Conservation (phyloP, 2,888 invertebrate species). For the Sepioteuthis lessoniana region DNA sequence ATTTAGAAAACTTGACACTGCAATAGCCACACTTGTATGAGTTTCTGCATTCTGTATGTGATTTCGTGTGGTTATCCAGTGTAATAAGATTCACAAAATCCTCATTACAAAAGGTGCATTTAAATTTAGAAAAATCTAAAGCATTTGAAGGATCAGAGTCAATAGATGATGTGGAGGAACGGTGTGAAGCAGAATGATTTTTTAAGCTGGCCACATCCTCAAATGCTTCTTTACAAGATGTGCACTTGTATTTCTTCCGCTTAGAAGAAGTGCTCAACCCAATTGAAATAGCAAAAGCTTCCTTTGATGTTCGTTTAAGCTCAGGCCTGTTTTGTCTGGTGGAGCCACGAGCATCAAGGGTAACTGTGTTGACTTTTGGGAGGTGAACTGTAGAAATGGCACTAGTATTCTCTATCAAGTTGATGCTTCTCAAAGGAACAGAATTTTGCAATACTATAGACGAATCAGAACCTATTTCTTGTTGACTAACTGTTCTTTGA, state of each 20-base stretch:
- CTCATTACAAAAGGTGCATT: neutral
- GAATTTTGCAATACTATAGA: neutral
- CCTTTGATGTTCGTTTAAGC: neutral
- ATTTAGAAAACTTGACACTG: neutral
- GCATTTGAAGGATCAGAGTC: neutral
- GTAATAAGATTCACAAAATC: neutral
- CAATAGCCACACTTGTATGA: neutral
- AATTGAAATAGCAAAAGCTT: conserved; percentile 21
- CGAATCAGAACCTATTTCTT: neutral
- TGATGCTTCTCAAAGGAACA: neutral
- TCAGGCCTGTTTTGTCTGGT: neutral
- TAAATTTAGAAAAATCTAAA: neutral
- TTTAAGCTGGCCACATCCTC: neutral
- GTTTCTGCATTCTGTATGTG: neutral
- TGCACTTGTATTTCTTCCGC: neutral
- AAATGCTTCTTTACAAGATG: neutral
- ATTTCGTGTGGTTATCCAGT: neutral
- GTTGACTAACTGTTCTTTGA: neutral
- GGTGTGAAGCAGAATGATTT: neutral
- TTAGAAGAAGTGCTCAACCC: neutral
- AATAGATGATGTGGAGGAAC: neutral
- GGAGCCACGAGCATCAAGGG: neutral
- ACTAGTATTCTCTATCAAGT: neutral
- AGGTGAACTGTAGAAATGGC: neutral
- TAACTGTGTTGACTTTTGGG: neutral